phyloP scores from a whole-genome alignment of 2,797 vertebrate species.

The Propithecus perrieri region DNA sequence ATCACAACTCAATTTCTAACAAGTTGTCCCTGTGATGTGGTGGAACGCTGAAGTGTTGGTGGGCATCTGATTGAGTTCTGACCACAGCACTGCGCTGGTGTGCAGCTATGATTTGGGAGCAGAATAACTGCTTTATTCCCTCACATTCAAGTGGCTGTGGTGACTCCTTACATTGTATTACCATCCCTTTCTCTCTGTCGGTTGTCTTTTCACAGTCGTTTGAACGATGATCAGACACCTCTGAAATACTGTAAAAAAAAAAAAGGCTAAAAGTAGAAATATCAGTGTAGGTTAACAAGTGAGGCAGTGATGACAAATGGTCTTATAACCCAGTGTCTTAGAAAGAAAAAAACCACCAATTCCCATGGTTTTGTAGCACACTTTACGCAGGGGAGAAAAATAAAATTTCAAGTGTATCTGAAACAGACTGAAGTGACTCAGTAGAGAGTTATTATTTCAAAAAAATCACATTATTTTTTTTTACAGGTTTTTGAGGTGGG shows the following conservation, averaged over 20 bases:
- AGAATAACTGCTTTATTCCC: background rate
- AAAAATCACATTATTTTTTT: background rate
- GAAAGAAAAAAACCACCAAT: background rate
- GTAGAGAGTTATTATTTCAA: background rate
- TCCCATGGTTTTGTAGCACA: background rate
- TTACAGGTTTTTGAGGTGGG: background rate
- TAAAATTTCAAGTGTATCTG: background rate
- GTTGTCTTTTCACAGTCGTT: background rate
- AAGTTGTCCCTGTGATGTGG: background rate
- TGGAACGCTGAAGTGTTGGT: background rate
- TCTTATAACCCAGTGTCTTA: background rate
- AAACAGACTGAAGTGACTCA: background rate
- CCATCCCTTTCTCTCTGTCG: background rate
- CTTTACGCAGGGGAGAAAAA: background rate
- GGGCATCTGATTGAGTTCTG: background rate
- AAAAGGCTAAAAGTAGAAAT: constrained; percentile 4
- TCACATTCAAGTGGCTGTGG: background rate
- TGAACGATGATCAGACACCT: background rate
- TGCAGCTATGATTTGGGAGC: background rate
- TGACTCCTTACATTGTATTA: background rate
- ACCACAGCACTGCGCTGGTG: background rate
- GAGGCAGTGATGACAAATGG: background rate
- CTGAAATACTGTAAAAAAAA: background rate
- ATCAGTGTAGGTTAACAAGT: background rate
- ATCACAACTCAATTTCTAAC: background rate